Percentiles rank a stretch among this genome's conserved stretches.
Evolutionary conservation across 1,140 invertebrate species (phyloP).

Genomic region (Scaptomyza hsui): DNA sequence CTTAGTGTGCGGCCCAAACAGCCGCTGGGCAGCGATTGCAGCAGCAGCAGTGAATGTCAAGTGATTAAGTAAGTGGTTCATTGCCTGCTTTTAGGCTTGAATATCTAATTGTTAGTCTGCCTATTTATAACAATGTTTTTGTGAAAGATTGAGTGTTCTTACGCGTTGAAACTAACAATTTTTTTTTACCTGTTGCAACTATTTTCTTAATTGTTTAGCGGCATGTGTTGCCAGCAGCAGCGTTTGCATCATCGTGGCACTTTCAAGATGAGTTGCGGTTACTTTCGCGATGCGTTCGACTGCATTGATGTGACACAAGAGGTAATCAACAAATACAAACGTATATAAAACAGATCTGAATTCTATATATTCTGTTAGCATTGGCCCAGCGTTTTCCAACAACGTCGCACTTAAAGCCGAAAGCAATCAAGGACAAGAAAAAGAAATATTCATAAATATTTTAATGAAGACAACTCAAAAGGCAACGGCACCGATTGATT

Average conservation of each 20-base stretch:
- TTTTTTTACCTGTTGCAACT: not conserved
- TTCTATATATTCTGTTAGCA: conserved; percentile 6
- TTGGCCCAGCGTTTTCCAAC: conserved; percentile 32
- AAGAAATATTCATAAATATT: not conserved
- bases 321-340: conserved; percentile 14
- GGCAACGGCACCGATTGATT: conserved; percentile 32
- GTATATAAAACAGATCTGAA: too few species aligned
- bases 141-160: too few species aligned
- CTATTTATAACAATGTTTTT: too few species aligned
- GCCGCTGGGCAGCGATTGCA: conserved; percentile 93
- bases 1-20: conserved; percentile 84
- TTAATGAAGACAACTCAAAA: conserved; percentile 7
- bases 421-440: not conserved
- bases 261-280: conserved; percentile 93
- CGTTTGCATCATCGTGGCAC: conserved; percentile 90
- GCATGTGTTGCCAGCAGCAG: conserved; percentile 94
- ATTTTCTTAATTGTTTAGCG: conserved; percentile 82
- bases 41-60: conserved; percentile 93
- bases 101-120: too few species aligned
- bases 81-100: too few species aligned
- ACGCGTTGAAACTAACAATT: not conserved
- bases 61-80: conserved; percentile 86
- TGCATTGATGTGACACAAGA: conserved; percentile 88
- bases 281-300: conserved; percentile 94
- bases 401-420: conserved; percentile 42